Evolutionary conservation across 2,797 vertebrate species (phyloP).

Genomic region (Aulostomus chinensis): DNA sequence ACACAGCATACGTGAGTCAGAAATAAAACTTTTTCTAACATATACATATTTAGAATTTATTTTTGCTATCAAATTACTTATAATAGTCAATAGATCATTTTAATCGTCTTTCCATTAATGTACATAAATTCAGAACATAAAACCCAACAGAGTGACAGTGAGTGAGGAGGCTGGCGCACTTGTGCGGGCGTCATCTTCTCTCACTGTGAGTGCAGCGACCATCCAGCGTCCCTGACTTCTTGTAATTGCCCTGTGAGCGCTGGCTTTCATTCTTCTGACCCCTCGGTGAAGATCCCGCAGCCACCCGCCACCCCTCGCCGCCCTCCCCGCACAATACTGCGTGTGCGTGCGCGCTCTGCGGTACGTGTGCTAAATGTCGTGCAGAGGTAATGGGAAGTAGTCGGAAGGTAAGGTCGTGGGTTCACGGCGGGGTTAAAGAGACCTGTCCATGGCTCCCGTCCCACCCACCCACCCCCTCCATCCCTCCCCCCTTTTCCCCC

Average conservation of each 20-base stretch:
- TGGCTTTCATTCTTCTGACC: constrained; percentile 62
- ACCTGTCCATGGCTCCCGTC: constrained; percentile 86
- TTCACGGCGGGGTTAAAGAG: constrained; percentile 89
- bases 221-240: constrained; percentile 27
- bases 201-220: constrained; percentile 13
- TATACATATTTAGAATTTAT: no score
- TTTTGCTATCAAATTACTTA: no score
- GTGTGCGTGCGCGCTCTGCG: constrained; percentile 35
- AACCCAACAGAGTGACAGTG: no score
- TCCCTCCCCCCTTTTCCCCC: constrained; percentile 28
- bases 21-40: no score
- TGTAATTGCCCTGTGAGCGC: constrained; percentile 41
- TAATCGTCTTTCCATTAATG: no score
- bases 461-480: constrained; percentile 46
- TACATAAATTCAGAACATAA: no score
- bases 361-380: constrained; percentile 78
- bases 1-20: no score
- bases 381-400: constrained; percentile 87
- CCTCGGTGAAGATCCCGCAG: constrained; percentile 47
- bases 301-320: constrained; percentile 35
- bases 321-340: constrained; percentile 58
- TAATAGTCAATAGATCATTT: no score
- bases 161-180: no score
- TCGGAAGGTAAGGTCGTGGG: constrained; percentile 84
- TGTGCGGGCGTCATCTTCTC: no score